Conservation (phyloP, 2,888 invertebrate species). For the Amphipyra tragopoginis region DNA sequence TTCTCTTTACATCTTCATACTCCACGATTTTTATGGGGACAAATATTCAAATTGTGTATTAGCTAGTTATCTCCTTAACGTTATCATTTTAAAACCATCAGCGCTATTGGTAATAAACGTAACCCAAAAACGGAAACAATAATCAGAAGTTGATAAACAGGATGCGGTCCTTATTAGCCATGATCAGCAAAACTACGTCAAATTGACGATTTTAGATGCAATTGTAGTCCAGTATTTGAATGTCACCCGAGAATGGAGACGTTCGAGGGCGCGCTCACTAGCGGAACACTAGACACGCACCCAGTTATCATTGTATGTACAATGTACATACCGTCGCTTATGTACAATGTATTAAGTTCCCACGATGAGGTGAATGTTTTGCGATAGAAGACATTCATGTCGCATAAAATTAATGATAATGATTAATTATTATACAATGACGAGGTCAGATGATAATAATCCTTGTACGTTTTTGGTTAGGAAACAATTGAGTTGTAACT, state of each 20-base stretch:
- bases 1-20: no score
- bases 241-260: conserved; percentile 67
- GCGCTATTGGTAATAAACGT: conserved; percentile 56
- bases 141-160: conserved; percentile 72
- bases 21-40: background rate
- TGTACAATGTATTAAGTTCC: conserved; percentile 45
- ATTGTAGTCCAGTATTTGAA: conserved; percentile 61
- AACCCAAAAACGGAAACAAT: conserved; percentile 60
- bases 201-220: conserved; percentile 72
- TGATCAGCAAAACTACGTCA: conserved; percentile 74
- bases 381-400: conserved; percentile 43
- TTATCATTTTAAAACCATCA: conserved; percentile 38
- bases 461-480: conserved; percentile 31
- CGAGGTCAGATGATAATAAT: conserved; percentile 18
- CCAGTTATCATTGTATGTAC: conserved; percentile 37
- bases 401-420: conserved; percentile 34
- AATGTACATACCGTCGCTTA: conserved; percentile 20
- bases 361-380: conserved; percentile 44
- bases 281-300: conserved; percentile 49
- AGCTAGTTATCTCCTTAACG: conserved; percentile 3
- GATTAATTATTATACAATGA: conserved; percentile 30
- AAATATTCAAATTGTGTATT: background rate
- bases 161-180: conserved; percentile 75
- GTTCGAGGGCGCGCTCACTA: conserved; percentile 59
- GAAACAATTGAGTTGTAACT: conserved; percentile 28